Percentiles rank a stretch among this genome's conserved stretches.
phyloP scores from a whole-genome alignment of 2,113 vertebrate genomes.

The Toxotes chatareus region DNA sequence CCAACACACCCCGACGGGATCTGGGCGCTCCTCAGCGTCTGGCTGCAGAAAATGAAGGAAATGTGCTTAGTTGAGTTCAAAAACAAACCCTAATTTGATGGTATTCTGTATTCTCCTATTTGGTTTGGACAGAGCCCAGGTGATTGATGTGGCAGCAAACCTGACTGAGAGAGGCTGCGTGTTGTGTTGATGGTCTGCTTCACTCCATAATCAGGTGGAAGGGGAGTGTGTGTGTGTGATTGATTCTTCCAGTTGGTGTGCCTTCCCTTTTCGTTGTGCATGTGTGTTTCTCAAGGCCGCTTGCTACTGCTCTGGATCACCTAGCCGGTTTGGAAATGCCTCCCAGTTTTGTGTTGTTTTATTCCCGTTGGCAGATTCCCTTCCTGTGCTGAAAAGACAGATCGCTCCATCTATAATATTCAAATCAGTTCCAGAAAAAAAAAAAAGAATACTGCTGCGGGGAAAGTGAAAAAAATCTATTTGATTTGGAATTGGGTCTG shows the following conservation, averaged over 20 bases:
- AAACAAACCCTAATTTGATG: constrained; percentile 70
- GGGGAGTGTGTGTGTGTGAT: constrained; percentile 53
- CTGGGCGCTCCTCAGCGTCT: constrained; percentile 41
- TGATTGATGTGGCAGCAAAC: constrained; percentile 79
- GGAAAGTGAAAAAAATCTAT: constrained; percentile 46
- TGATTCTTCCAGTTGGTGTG: constrained; percentile 56
- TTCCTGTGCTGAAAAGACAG: constrained; percentile 39
- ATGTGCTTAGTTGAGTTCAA: constrained; percentile 53
- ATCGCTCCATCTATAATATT: constrained; percentile 67
- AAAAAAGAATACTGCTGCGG: not conserved
- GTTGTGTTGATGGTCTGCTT: constrained; percentile 84
- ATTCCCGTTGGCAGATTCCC: constrained; percentile 47
- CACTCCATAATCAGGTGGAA: constrained; percentile 82
- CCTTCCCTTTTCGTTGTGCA: constrained; percentile 6
- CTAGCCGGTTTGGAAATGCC: constrained; percentile 62
- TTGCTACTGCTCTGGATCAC: constrained; percentile 78
- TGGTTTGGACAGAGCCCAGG: constrained; percentile 73
- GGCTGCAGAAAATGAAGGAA: constrained; percentile 45
- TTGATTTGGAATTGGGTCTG: constrained; percentile 67
- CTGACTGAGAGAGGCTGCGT: constrained; percentile 69
- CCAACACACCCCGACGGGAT: constrained; percentile 61
- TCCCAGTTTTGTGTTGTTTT: constrained; percentile 60
- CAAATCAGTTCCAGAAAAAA: constrained; percentile 40
- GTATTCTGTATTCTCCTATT: constrained; percentile 74
- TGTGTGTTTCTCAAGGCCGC: constrained; percentile 27